Evolutionary conservation across 2,888 invertebrate genomes (phyloP), one percentile per base, ranked within the genome.

Genomic region (Pseudeuparius sepicola): DNA sequence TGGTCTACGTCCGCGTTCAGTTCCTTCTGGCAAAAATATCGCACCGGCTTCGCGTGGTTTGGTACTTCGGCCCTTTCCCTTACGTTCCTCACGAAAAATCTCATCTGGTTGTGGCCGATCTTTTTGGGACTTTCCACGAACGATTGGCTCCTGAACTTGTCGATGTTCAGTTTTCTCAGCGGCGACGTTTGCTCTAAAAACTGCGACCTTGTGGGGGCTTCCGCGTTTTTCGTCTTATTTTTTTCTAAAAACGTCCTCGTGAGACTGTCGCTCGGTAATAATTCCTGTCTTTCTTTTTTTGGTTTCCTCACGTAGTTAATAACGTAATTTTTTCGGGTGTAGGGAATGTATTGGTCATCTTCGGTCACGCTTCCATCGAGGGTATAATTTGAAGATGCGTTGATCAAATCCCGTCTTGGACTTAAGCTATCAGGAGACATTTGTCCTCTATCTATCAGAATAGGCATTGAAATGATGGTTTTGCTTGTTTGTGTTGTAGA

Each of bases 401-500:
- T 14, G 24, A 38, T 24, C 11, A 40, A 41, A 11, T 41, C 41
- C 14, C 37, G 40, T 28, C 42, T 44, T 10, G 57, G 57, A 15
- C 53, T 54, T 42, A 59, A 46, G 49, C 59, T 59, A 39, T 60
- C 59, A 2, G 59, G 56, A 9, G 55, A 50, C 32, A 59, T 50
- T 27, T 48, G 36, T 5, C 42, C 50, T 7, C 33, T 42, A 29
- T 52, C 54, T 14, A 10, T 28, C 20, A 49, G 26, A 34, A 64
- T 59, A 4, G 66, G 67, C 32, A 71, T 48, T 46, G 71, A 62
- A 23, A 73, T 54, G 27, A 71, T 66, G 2, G 73, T 73, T 59
- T 68, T 71, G 45, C 72, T 72, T 1, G 73, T 73, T 56, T 73
- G 73, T 5, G 73, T 42, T 40, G n/a, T n/a, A n/a, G n/a, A n/a